Conservation (phyloP, 2,888 invertebrate species). For the Meloe dianella region DNA sequence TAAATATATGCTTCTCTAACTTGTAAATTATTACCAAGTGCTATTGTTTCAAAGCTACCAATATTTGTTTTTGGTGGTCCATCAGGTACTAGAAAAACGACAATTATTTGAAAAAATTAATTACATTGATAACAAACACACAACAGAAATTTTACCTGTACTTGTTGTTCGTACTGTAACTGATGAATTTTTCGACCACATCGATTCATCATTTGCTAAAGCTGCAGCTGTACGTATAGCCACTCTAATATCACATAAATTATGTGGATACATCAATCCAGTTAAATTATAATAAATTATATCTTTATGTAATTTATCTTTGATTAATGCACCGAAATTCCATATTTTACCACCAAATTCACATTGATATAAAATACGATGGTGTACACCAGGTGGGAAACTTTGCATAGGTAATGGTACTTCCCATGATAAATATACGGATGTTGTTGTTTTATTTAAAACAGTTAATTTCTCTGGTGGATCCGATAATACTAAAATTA, state of each 20-base stretch:
- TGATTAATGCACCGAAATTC: slow-evolving; percentile 42
- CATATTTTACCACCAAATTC: slow-evolving; percentile 61
- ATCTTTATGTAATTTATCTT: slow-evolving; percentile 25
- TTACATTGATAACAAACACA: background rate
- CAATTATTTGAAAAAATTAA: slow-evolving; percentile 13
- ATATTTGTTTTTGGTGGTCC: slow-evolving; percentile 72
- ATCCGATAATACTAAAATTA: slow-evolving; percentile 55
- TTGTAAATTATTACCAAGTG: slow-evolving; percentile 55
- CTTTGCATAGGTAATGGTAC: slow-evolving; percentile 59
- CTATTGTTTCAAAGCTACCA: slow-evolving; percentile 72
- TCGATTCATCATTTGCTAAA: slow-evolving; percentile 61
- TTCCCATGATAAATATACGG: slow-evolving; percentile 61
- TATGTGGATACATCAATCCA: slow-evolving; percentile 69
- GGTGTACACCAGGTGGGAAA: slow-evolving; percentile 62
- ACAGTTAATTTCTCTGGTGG: slow-evolving; percentile 61
- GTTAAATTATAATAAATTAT: slow-evolving; percentile 59
- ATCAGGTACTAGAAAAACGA: slow-evolving; percentile 63
- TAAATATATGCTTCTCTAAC: slow-evolving; percentile 73
- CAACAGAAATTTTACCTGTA: slow-evolving; percentile 41
- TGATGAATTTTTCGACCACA: slow-evolving; percentile 75
- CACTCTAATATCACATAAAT: slow-evolving; percentile 75
- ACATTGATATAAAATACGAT: slow-evolving; percentile 63
- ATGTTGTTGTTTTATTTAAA: slow-evolving; percentile 59
- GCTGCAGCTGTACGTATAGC: slow-evolving; percentile 67
- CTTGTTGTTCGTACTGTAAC: slow-evolving; percentile 68